Evolutionary conservation across 2,797 vertebrate genomes (phyloP), one percentile per base, ranked within the genome.

Genomic region (Schizothorax lantsangensis): DNA sequence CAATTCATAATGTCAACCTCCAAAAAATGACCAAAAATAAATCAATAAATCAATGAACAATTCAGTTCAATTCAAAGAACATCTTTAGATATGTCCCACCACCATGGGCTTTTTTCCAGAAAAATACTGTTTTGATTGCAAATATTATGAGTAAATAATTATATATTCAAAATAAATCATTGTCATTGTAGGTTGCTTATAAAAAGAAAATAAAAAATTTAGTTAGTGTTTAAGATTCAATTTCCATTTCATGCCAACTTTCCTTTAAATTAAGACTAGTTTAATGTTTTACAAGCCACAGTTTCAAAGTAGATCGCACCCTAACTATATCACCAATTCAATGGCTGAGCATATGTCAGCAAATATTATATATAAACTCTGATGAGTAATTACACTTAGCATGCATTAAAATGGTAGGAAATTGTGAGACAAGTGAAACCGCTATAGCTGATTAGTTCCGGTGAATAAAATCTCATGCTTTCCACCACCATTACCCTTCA

Each of bases 371-470:
- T 45, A 45, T 45, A 45, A 73, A 43, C 69, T 62, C 38, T 47
- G 38, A 62, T 11, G 26, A 83, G 81, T 54, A 73, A 59, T 83
- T 74, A 83, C 8, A 81, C 12, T 81, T 36, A 66, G 9, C 38
- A 72, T 83, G 33, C 36, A 21, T 38, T 30, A 11, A 83, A 83
- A 83, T 74, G 40, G 38, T 73, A 59, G 38, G 52, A 73, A 74
- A 73, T 14, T 74, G 80, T 69, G 69, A 74, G 43, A 64, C 79
- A 69, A 69, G 68, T 74, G 26, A 64, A 64, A 84, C 38, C 38
- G 17, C 71, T 30, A 66, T 66, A 75, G 82, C n/a, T 83, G 81
- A 83, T 74, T 83, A 74, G 81, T 74, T 84, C 82, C 38, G 38
- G 38, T n/a, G 54, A 84, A 84, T 75, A 75, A 64, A 84, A 43